These are phyloP conservation scores for Propithecus coquereli DNA, from an alignment of 2,113 vertebrate species.

Conservation along the genomic window DNA sequence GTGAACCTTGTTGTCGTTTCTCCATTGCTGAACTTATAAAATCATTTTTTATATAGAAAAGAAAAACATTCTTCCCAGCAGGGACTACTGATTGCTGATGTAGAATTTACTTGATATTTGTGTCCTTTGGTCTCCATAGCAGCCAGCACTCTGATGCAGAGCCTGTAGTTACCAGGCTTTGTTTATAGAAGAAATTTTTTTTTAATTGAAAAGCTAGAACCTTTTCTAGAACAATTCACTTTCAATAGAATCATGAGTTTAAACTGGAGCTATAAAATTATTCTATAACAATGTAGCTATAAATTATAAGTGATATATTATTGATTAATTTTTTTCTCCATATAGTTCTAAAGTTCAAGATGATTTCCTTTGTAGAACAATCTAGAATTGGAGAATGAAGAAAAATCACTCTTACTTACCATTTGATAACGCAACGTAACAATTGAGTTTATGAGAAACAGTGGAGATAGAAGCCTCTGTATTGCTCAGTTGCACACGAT, in stretches of 20 bases:
- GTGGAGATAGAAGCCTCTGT: not conserved
- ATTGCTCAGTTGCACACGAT: not conserved
- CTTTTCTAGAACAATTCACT: not conserved
- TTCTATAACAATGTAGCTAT: not conserved
- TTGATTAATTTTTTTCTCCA: not conserved
- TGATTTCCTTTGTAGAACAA: not conserved
- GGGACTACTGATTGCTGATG: not conserved
- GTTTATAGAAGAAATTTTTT: not conserved
- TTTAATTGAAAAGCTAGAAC: not conserved
- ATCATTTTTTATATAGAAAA: not conserved
- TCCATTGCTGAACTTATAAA: not conserved
- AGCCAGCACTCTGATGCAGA: not conserved
- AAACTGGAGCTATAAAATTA: not conserved
- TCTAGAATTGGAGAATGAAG: not conserved
- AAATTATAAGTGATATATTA: not conserved
- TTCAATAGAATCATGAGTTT: not conserved
- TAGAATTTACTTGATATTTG: not conserved
- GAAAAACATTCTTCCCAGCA: not conserved
- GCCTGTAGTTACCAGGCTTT: not conserved
- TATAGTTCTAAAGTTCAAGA: not conserved
- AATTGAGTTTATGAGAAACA: not conserved
- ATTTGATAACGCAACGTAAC: not conserved
- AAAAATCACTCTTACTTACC: not conserved
- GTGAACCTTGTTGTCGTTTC: not conserved
- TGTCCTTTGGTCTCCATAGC: slow-evolving; percentile 7